Base-by-base conservation (phyloP, 2,113 vertebrate species). In the Dascyllus trimaculatus region DNA sequence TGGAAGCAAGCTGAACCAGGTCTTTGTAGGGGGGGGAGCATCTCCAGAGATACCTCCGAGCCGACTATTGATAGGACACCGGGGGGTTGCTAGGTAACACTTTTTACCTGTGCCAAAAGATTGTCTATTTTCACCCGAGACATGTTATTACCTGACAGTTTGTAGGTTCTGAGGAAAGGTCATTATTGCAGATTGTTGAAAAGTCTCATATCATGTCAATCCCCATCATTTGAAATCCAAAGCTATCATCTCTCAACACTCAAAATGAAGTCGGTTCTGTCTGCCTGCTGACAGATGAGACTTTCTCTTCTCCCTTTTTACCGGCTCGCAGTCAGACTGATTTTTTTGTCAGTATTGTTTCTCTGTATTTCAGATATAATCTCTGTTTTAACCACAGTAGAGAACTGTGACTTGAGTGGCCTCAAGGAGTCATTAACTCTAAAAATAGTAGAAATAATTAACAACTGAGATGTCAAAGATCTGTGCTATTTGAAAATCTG, bases 131-230 rank as follows among this genome's bases (percentile, higher is more conserved):
- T 80, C 78, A 71, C 71, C 61, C 24, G n/a, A 89, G 72, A 70
- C 52, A 11, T 57, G 60, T 81, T 87, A 48, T 86, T 80, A 53
- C 58, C 71, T 91, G 75, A 66, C 75, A 77, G 79, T 75, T 85
- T 81, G 75, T 77, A 79, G 79, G 52, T 84, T 85, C 78, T 63
- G 71, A 59, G 84, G 82, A 93, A 91, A 88, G 69, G 86, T 92
- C 53, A 46, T 91, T 76, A 91, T 90, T 94, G 89, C 71, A 80
- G 78, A 92, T 94, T 94, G 91, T 79, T 92, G 94, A 93, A 94
- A 95, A 90, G 94, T 71, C 86, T 88, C 88, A 73, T 80, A 88
- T 89, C 89, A 82, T 13, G 74, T 91, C 90, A 84, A 76, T 84
- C 87, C 78, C 71, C 60, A 46, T 77, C 82, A 89, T 84, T 84